phyloP scores from a whole-genome alignment of 2,797 vertebrate species.

The Yasuhikotakia modesta region DNA sequence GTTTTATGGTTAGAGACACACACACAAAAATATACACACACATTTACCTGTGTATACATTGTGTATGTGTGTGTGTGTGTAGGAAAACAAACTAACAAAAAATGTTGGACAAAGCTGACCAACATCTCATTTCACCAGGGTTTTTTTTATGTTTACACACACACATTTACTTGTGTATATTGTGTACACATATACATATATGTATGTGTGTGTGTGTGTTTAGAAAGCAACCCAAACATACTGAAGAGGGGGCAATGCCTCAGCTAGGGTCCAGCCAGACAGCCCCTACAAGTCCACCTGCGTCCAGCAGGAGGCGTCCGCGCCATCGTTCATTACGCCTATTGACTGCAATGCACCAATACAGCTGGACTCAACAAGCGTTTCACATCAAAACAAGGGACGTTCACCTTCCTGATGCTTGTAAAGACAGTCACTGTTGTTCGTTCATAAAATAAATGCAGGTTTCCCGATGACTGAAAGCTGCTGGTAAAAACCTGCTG shows the following conservation, averaged over 20 bases:
- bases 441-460: neutral
- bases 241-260: too few relatives aligned
- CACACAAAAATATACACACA: too few relatives aligned
- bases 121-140: too few relatives aligned
- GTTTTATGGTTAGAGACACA: neutral
- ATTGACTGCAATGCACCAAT: slow-evolving; percentile 80
- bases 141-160: too few relatives aligned
- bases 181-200: too few relatives aligned
- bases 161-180: too few relatives aligned
- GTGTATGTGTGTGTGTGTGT: too few relatives aligned
- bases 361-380: slow-evolving; percentile 39
- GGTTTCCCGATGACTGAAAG: slow-evolving; percentile 62
- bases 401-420: neutral
- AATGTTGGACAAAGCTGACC: too few relatives aligned
- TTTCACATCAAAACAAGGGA: neutral
- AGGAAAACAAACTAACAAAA: too few relatives aligned
- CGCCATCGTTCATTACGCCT: slow-evolving; percentile 26
- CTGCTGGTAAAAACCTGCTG: neutral
- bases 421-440: neutral
- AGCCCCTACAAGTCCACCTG: slow-evolving; percentile 60
- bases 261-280: slow-evolving; percentile 4
- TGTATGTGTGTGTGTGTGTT: too few relatives aligned
- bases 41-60: too few relatives aligned
- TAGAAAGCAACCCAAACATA: too few relatives aligned
- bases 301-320: slow-evolving; percentile 45